phyloP scores from a whole-genome alignment of 2,797 vertebrate species.

The Myoxocephalus aenaeus region DNA sequence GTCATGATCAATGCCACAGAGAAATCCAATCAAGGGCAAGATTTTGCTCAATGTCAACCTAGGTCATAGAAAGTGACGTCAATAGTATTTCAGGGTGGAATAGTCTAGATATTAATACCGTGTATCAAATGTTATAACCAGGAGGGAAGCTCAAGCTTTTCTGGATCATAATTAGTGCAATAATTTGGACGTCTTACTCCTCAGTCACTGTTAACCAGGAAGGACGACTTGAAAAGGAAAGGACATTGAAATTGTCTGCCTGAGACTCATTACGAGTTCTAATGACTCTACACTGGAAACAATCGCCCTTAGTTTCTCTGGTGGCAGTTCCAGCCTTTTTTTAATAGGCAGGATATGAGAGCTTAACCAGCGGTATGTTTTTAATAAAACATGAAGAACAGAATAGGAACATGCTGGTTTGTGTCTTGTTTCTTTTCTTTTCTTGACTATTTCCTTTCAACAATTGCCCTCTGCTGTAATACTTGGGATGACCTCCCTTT shows the following conservation, averaged over 20 bases:
- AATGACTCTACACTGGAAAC: constrained; percentile 76
- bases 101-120: constrained; percentile 41
- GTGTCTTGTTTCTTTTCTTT: constrained; percentile 35
- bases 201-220: constrained; percentile 36
- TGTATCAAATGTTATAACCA: constrained; percentile 34
- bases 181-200: constrained; percentile 11
- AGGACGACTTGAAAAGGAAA: constrained; percentile 47
- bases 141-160: constrained; percentile 12
- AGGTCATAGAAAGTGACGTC: constrained; percentile 58
- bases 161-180: constrained; percentile 19
- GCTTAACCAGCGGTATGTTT: constrained; percentile 75
- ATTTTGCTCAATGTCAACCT: constrained; percentile 66
- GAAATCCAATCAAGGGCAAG: constrained; percentile 63
- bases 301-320: constrained; percentile 65
- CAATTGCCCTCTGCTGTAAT: constrained; percentile 14
- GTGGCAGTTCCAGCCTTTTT: constrained; percentile 58
- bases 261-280: constrained; percentile 69
- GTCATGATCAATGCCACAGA: constrained; percentile 68
- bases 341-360: constrained; percentile 76
- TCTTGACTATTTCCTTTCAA: constrained; percentile 39
- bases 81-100: constrained; percentile 51
- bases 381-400: constrained; percentile 75
- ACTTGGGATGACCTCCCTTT: constrained; percentile 17
- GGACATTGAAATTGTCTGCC: constrained; percentile 52
- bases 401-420: constrained; percentile 37